A percentile compares a stretch with the other conserved stretches of the same genome.
phyloP scores from a whole-genome alignment of 1,140 invertebrate genomes.

The Sipha flava region DNA sequence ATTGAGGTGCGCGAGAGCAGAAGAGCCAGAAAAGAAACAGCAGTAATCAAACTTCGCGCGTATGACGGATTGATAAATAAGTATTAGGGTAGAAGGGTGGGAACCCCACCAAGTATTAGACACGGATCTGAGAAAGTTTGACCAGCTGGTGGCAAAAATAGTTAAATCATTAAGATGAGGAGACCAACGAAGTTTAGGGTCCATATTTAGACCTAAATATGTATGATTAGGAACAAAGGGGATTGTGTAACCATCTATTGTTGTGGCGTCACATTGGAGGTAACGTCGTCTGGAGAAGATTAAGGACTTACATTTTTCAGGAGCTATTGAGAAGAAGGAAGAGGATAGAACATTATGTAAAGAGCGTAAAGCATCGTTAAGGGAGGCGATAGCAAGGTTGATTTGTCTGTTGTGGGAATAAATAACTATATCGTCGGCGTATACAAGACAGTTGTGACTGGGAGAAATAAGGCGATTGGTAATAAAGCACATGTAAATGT shows the following conservation, averaged over 20 bases:
- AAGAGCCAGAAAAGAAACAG: no score
- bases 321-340: not conserved
- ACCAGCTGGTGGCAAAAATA: no score
- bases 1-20: no score
- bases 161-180: no score
- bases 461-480: not conserved
- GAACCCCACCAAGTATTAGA: no score
- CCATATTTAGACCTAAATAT: not conserved
- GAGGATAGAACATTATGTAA: not conserved
- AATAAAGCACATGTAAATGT: not conserved
- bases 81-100: no score
- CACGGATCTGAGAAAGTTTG: not conserved
- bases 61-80: no score
- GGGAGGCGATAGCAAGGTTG: not conserved
- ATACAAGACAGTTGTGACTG: not conserved
- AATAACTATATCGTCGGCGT: not conserved
- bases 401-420: no score
- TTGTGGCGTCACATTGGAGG: no score
- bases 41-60: no score
- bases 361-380: not conserved
- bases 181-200: not conserved
- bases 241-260: not conserved
- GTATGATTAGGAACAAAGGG: not conserved
- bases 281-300: not conserved
- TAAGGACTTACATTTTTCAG: not conserved